phyloP scores from a whole-genome alignment of 1,140 invertebrate species.

The Parapsyche elsis region DNA sequence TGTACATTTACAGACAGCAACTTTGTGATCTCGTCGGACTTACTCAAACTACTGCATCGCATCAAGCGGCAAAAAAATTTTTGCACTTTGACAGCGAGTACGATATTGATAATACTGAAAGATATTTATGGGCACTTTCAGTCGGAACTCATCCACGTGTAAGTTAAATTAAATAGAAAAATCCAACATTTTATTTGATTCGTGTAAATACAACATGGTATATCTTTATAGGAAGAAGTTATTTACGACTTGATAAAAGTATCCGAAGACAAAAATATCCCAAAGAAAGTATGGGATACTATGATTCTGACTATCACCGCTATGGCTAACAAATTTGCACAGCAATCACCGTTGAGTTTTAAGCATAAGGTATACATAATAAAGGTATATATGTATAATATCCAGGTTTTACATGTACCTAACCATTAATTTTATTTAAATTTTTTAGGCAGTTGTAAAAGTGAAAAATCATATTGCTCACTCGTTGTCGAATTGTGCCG shows the following conservation, averaged over 20 bases:
- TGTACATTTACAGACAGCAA: slow-evolving; percentile 67
- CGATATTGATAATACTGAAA: slow-evolving; percentile 72
- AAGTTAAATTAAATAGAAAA: not conserved
- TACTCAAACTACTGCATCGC: slow-evolving; percentile 73
- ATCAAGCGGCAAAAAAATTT: slow-evolving; percentile 75
- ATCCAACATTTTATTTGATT: not conserved
- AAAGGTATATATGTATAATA: not conserved
- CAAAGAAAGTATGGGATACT: slow-evolving; percentile 73
- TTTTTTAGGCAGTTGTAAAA: slow-evolving; percentile 62
- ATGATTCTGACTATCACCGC: slow-evolving; percentile 73
- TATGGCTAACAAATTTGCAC: slow-evolving; percentile 67
- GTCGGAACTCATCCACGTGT: slow-evolving; percentile 70
- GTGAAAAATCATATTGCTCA: slow-evolving; percentile 66
- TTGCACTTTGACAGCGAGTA: slow-evolving; percentile 71
- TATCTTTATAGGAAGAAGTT: slow-evolving; percentile 63
- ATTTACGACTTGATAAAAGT: slow-evolving; percentile 70
- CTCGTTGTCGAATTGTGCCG: slow-evolving; percentile 68
- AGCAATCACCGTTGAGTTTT: slow-evolving; percentile 44
- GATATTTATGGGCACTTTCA: slow-evolving; percentile 80
- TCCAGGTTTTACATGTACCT: not conserved
- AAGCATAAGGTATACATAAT: slow-evolving; percentile 57
- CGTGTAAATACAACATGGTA: not conserved
- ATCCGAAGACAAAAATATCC: slow-evolving; percentile 65
- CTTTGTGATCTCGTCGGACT: slow-evolving; percentile 78
- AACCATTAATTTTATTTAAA: slow-evolving; percentile 22